Evolutionary conservation across 2,113 vertebrate species (phyloP), one percentile per base, ranked within the genome.

Genomic region (Nothobranchius kuhntae): DNA sequence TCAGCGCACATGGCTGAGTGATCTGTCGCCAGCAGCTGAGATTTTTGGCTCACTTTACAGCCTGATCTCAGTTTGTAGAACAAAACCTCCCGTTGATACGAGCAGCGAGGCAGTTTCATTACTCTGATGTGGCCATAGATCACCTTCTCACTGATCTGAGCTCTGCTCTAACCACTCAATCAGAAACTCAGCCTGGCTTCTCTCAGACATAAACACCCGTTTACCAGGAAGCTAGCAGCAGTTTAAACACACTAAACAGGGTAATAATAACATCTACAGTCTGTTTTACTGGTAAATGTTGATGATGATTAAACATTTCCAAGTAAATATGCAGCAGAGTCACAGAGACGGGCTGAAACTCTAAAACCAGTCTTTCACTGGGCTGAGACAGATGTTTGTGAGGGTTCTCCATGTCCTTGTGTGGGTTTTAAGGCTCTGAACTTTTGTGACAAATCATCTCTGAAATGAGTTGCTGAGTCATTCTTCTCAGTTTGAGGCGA

Each of bases 91-190:
- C 8, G 40, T 42, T 60, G 3, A 68, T 71, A 64, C 62, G 59
- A 61, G 50, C 11, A 57, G 44, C 17, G 53, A 56, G 61, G 47
- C 44, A 2, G 9, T 58, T 78, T 81, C 56, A 77, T 81, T 46
- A 61, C 50, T 73, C 53, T 56, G 3, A 11, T 38, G 54, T 13
- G 53, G 53, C 38, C 4, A 46, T 47, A 59, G 17, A 76, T 70
- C 51, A 65, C 52, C 58, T 56, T 24, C 47, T 36, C 24, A n/a
- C 44, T 13, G 30, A 15, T 59, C 55, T 64, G 44, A 70, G 47
- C 15, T 61, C 40, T 10, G 12, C 57, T 53, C 24, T 36, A 30
- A 55, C 40, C 61, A 24, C 36, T 57, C 36, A 6, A 35, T n/a
- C 50, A 51, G 13, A 15, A 24, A 2, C 47, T 50, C 14, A n/a